Evolutionary conservation across 2,797 vertebrate species (phyloP).

Genomic region (Enoplosus armatus): DNA sequence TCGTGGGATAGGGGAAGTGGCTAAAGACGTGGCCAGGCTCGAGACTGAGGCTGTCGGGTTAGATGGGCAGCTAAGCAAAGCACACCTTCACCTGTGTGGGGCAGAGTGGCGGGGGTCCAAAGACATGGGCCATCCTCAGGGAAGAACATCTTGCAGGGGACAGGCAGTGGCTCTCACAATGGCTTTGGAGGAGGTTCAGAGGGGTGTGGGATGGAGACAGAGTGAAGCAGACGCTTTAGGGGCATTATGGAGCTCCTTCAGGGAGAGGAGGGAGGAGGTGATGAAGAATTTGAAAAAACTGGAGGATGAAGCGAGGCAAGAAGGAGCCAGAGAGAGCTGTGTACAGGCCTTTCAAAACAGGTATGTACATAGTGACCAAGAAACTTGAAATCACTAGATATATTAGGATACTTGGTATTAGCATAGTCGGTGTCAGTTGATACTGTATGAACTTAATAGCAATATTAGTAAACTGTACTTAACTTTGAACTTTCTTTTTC

Average conservation of each 20-base stretch:
- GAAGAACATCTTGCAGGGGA: conserved; percentile 89
- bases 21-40: conserved; percentile 86
- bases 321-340: conserved; percentile 86
- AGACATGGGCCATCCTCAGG: conserved; percentile 81
- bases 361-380: conserved; percentile 75
- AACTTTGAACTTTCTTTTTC: not conserved
- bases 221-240: conserved; percentile 92
- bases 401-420: not conserved
- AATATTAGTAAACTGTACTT: not conserved
- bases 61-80: conserved; percentile 92
- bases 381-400: not conserved
- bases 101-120: conserved; percentile 81
- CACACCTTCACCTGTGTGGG: conserved; percentile 89
- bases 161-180: conserved; percentile 77
- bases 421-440: not conserved
- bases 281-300: conserved; percentile 89
- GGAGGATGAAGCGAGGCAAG: conserved; percentile 87
- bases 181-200: conserved; percentile 89
- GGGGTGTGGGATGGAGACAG: conserved; percentile 88
- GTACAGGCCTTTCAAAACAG: conserved; percentile 93
- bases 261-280: conserved; percentile 89
- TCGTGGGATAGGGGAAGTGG: conserved; percentile 81
- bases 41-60: conserved; percentile 88
- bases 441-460: not conserved
- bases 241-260: conserved; percentile 88